These are phyloP conservation scores for Phoeniculus purpureus DNA, from an alignment of 2,797 vertebrate species.

Conservation along the genomic window DNA sequence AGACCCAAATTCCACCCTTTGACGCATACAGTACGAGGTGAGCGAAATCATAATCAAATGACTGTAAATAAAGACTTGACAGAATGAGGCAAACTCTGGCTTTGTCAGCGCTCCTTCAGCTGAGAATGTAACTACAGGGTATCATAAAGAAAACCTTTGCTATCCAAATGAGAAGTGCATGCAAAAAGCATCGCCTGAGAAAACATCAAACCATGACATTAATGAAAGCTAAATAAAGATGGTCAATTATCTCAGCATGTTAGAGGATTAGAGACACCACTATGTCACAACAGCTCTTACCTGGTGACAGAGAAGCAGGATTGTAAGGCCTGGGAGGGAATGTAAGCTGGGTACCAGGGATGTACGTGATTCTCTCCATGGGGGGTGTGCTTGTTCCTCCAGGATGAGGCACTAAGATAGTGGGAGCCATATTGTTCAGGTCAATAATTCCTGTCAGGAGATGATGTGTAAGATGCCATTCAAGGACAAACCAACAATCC, in stretches of 20 bases:
- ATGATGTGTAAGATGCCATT: neutral
- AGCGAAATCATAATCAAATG: neutral
- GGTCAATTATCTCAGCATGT: neutral
- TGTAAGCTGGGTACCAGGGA: slow-evolving; percentile 93
- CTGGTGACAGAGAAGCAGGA: slow-evolving; percentile 94
- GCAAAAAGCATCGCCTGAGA: neutral
- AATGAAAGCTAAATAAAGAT: neutral
- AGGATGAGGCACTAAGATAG: slow-evolving; percentile 98
- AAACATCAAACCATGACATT: neutral
- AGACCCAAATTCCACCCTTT: neutral
- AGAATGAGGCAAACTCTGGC: neutral
- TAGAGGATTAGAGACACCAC: neutral
- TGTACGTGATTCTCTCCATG: slow-evolving; percentile 96
- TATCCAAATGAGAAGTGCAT: neutral
- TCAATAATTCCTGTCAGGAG: slow-evolving; percentile 94
- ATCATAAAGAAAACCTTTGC: neutral
- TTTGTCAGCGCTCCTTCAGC: neutral
- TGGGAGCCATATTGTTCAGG: slow-evolving; percentile 98
- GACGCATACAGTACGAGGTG: neutral
- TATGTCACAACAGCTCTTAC: slow-evolving; percentile 76
- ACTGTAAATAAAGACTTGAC: neutral
- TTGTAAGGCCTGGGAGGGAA: slow-evolving; percentile 96
- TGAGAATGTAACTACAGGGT: neutral
- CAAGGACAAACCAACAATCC: neutral
- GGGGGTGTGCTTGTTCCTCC: slow-evolving; percentile 94